Percentiles rank a stretch among this genome's conserved stretches.
phyloP scores from a whole-genome alignment of 2,113 vertebrate genomes.

The Aptenodytes forsteri region DNA sequence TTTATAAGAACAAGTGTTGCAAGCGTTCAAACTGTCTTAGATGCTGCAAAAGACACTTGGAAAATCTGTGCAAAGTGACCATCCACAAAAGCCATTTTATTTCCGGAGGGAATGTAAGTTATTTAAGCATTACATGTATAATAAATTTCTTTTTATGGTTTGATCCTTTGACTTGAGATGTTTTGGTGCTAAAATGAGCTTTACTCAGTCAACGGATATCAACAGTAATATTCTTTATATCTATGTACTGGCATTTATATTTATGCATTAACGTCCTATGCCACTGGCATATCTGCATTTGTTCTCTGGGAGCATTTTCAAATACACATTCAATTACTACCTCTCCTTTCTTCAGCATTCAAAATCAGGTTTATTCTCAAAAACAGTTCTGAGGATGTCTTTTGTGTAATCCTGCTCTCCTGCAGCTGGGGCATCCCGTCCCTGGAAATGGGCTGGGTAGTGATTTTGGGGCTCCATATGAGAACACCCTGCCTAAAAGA shows the following conservation, averaged over 20 bases:
- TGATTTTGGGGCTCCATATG: not conserved
- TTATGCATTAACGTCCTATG: not conserved
- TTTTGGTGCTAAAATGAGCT: not conserved
- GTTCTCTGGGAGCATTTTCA: not conserved
- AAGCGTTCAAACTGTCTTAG: not conserved
- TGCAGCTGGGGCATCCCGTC: not conserved
- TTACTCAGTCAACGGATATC: not conserved
- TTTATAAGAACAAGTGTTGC: not conserved
- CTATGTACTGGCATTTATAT: not conserved
- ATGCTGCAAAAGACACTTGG: not conserved
- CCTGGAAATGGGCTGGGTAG: not conserved
- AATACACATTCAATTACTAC: fast-evolving
- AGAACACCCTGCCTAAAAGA: not conserved
- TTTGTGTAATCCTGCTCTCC: not conserved
- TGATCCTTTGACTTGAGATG: not conserved
- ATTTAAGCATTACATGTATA: not conserved
- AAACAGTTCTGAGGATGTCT: not conserved
- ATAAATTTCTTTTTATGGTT: not conserved
- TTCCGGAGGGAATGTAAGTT: not conserved
- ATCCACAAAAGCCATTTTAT: not conserved
- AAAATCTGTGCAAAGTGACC: not conserved
- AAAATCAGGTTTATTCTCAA: not conserved
- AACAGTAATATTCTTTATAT: not conserved
- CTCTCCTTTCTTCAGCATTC: not conserved
- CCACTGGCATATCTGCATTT: not conserved